Conservation (phyloP, 1,140 invertebrate genomes). For the Drosophila mayri region DNA sequence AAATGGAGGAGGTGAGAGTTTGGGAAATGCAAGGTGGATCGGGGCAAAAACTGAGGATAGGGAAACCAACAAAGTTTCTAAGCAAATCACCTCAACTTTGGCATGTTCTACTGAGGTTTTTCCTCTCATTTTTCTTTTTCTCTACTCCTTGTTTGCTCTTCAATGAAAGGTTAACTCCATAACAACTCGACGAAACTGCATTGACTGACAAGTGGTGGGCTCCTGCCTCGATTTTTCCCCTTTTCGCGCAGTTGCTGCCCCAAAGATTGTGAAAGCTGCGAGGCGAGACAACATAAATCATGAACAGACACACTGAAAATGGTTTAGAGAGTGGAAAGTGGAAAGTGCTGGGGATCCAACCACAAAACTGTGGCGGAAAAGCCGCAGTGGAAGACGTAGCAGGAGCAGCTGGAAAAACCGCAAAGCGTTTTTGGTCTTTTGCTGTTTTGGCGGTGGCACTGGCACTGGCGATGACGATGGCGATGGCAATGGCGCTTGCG, state of each 20-base stretch:
- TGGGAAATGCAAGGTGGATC: slow-evolving; percentile 11
- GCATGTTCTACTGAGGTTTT: slow-evolving; percentile 22
- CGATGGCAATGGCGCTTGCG: slow-evolving; percentile 11
- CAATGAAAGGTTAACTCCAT: slow-evolving; percentile 53
- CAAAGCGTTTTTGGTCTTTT: slow-evolving; percentile 67
- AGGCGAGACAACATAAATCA: slow-evolving; percentile 76
- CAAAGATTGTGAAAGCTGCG: slow-evolving; percentile 27
- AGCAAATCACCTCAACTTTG: slow-evolving; percentile 38
- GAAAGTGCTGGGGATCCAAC: slow-evolving; percentile 28
- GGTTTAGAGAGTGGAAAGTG: slow-evolving; percentile 31
- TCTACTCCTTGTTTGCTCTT: slow-evolving; percentile 16
- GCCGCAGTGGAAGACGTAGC: slow-evolving; percentile 43
- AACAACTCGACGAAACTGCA: slow-evolving; percentile 52
- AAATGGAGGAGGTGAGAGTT: slow-evolving; percentile 15
- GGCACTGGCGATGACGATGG: slow-evolving; percentile 20
- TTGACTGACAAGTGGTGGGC: slow-evolving; percentile 72
- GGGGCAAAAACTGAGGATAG: not conserved
- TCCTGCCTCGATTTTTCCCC: slow-evolving; percentile 51
- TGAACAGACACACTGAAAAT: slow-evolving; percentile 66
- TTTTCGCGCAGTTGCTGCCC: slow-evolving; percentile 37
- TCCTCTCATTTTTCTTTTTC: not conserved
- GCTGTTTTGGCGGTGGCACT: slow-evolving; percentile 41
- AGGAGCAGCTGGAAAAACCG: slow-evolving; percentile 56
- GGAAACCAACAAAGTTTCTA: slow-evolving; percentile 32
- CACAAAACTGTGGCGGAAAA: slow-evolving; percentile 55